A percentile compares a stretch with the other conserved stretches of the same genome.
Conservation (phyloP, 2,888 invertebrate species). For the Panzeria rudis region DNA sequence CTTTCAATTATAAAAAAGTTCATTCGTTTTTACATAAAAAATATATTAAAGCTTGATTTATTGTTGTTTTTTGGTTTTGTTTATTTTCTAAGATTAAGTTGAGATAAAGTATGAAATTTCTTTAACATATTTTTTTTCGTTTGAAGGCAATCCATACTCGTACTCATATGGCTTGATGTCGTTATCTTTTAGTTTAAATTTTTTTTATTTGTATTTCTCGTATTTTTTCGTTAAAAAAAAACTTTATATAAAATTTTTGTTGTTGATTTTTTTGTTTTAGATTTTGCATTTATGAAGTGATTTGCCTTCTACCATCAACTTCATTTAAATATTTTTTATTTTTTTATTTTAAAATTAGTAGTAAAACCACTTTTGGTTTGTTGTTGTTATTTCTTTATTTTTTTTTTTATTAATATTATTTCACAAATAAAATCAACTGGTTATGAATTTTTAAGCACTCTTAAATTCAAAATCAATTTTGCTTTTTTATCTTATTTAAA, state of each 20-base stretch:
- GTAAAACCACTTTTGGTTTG: constrained; percentile 70
- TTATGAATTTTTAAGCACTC: constrained; percentile 50
- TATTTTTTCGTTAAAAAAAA: constrained; percentile 37
- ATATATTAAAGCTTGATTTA: constrained; percentile 15
- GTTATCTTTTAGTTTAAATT: constrained; percentile 48
- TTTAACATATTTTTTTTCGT: constrained; percentile 4
- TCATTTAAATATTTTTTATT: constrained; percentile 69
- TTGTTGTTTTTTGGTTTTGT: constrained; percentile 9
- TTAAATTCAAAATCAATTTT: constrained; percentile 43
- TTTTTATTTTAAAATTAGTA: constrained; percentile 63
- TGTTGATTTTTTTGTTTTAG: constrained; percentile 56
- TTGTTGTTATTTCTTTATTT: constrained; percentile 50
- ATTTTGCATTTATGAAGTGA: constrained; percentile 72
- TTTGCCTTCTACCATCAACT: constrained; percentile 73
- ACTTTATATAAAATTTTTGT: constrained; percentile 47
- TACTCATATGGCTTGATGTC: constrained; percentile 32
- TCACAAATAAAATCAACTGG: constrained; percentile 67
- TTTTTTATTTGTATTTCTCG: constrained; percentile 38
- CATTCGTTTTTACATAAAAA: not conserved
- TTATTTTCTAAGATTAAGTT: constrained; percentile 43
- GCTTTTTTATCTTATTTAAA: constrained; percentile 16
- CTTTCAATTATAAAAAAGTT: not conserved
- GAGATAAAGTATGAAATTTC: constrained; percentile 39
- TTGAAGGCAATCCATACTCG: constrained; percentile 56
- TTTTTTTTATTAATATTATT: constrained; percentile 56